Evolutionary conservation across 2,113 vertebrate genomes (phyloP).

Genomic region (Nyctereutes procyonoides): DNA sequence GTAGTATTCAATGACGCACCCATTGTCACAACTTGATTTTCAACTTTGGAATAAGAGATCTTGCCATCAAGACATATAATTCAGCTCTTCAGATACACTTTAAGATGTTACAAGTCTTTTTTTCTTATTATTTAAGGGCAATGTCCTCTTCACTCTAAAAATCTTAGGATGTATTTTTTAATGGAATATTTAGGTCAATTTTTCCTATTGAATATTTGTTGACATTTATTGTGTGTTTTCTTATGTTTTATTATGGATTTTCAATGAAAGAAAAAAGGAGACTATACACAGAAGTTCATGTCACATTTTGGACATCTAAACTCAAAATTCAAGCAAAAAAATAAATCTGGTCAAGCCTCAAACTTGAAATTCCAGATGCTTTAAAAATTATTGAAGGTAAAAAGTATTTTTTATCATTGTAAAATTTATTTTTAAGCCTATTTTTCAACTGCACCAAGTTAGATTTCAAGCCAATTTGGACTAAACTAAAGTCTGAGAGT

Average conservation of each 20-base stretch:
- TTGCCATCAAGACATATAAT: neutral
- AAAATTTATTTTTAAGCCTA: slow-evolving; percentile 62
- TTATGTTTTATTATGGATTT: neutral
- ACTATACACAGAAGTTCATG: neutral
- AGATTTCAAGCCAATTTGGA: slow-evolving; percentile 52
- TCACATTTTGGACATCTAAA: neutral
- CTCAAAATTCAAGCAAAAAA: slow-evolving; percentile 6
- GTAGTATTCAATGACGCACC: neutral
- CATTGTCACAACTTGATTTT: neutral
- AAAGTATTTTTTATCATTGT: slow-evolving; percentile 59
- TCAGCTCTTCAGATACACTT: neutral
- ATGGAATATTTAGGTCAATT: neutral
- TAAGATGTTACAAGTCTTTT: neutral
- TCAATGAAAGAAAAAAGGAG: neutral
- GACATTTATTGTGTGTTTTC: neutral
- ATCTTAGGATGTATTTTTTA: neutral
- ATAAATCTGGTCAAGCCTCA: neutral
- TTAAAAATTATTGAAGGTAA: slow-evolving; percentile 58
- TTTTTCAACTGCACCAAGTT: slow-evolving; percentile 44
- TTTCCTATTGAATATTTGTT: neutral
- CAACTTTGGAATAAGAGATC: neutral
- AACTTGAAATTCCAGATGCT: slow-evolving; percentile 33
- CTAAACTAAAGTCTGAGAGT: slow-evolving; percentile 38
- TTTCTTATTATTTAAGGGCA: neutral
- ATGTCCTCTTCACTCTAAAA: neutral